Evolutionary conservation across 1,140 invertebrate genomes (phyloP).

Genomic region (Heliconius hewitsoni): DNA sequence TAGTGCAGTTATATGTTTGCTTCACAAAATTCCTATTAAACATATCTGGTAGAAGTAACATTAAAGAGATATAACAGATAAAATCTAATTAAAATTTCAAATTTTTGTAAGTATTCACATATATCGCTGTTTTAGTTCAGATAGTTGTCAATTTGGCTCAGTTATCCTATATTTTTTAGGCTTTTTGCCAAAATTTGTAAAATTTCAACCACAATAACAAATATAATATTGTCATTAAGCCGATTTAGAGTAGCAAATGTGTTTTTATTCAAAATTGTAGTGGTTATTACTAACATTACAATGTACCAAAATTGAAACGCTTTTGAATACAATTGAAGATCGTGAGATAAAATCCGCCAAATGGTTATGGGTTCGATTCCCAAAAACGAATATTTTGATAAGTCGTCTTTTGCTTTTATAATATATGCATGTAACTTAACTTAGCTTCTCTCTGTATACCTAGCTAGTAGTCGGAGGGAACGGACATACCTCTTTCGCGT

Average conservation of each 20-base stretch:
- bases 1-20: too few relatives aligned
- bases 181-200: slow-evolving; percentile 35
- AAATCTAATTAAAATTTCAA: background rate
- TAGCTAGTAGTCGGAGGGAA: too few relatives aligned
- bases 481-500: too few relatives aligned
- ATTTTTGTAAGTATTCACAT: background rate
- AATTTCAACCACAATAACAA: slow-evolving; percentile 35
- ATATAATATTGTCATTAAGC: slow-evolving; percentile 35
- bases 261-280: background rate
- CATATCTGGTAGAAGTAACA: background rate
- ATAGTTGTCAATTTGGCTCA: slow-evolving; percentile 40
- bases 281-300: background rate
- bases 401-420: too few relatives aligned
- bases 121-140: slow-evolving; percentile 29
- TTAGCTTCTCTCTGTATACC: too few relatives aligned
- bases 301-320: background rate
- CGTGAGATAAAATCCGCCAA: background rate
- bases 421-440: too few relatives aligned
- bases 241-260: slow-evolving; percentile 36
- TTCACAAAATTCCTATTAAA: background rate
- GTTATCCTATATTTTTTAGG: slow-evolving; percentile 36
- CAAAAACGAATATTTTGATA: too few relatives aligned
- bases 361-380: too few relatives aligned
- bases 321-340: too few relatives aligned
- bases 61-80: background rate